Base-by-base conservation (phyloP, 1,140 invertebrate species). In the Nymphalis io region DNA sequence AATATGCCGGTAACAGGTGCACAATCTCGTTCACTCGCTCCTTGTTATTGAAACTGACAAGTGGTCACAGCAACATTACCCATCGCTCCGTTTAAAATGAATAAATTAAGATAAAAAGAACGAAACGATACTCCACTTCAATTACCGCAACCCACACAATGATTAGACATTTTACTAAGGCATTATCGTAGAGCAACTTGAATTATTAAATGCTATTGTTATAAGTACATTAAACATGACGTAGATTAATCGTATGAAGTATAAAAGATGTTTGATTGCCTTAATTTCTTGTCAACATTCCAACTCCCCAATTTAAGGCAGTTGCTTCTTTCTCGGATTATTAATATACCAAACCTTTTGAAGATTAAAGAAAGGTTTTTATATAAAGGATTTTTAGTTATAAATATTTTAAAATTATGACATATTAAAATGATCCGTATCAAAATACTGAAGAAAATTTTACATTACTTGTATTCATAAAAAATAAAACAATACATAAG, bases 71-170 rank as follows among this genome's bases (percentile, higher is more conserved):
- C 87, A 89, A 82, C 82, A 86, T 87, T 88, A 87, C 81, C 80
- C 79, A 85, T 81, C 73, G 71, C 64, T 70, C 68, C 74, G 76
- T 71, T 85, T 69, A 71, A 84, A 85, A 84, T 85, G 85, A 88
- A 89, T 90, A 88, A 89, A 90, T 90, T 90, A 85, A 88, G 88
- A 90, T 90, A 89, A 87, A 88, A 84, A 74, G 73, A 79, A 80
- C 79, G 77, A 65, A 80, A 85, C 82, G 74, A 86, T 81, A 74
- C 81, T 80, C 82, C 72, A 80, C 80, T 85, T 89, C 85, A 90
- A 90, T 88, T 88, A 89, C 82, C 74, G 70, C 86, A 80, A 79
- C 87, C 85, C 87, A 88, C 88, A 88, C 84, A 81, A 84, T 87
- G 82, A 90, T 88, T 86, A 89, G 83, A 85, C 81, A 78, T 86